Percentiles rank a stretch among this genome's conserved stretches.
Evolutionary conservation across 2,888 invertebrate species (phyloP).

Genomic region (Drosophila testacea): DNA sequence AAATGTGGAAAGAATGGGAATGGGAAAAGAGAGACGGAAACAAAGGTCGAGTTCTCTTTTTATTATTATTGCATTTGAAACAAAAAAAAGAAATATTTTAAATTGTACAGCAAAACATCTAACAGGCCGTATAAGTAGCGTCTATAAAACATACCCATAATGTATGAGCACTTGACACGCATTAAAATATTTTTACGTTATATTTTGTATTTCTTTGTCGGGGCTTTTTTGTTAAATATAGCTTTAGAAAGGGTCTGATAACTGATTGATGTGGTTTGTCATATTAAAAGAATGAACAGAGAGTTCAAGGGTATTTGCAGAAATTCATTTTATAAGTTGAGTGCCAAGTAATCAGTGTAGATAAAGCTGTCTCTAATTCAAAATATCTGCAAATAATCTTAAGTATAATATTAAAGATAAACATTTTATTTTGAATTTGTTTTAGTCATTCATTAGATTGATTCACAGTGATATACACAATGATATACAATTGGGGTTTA

Average conservation of each 20-base stretch:
- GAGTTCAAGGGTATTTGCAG: neutral
- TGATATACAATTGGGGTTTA: neutral
- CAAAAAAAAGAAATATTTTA: constrained; percentile 37
- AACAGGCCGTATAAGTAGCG: constrained; percentile 56
- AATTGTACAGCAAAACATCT: constrained; percentile 24
- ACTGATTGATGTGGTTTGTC: constrained; percentile 7
- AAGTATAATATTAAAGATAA: neutral
- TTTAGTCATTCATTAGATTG: neutral
- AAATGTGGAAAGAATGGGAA: constrained; percentile 14
- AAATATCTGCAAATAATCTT: neutral
- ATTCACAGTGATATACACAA: neutral
- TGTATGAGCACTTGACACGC: constrained; percentile 74
- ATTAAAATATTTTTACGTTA: constrained; percentile 54
- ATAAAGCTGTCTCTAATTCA: neutral
- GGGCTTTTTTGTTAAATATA: constrained; percentile 9
- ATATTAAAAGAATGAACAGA: neutral
- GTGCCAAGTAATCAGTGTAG: constrained; percentile 1
- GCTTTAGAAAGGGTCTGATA: constrained; percentile 10
- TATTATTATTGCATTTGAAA: constrained; percentile 59
- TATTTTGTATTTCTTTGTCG: constrained; percentile 25
- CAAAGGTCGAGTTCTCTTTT: constrained; percentile 19
- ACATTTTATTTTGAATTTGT: neutral
- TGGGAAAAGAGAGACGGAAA: neutral
- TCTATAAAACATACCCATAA: constrained; percentile 70
- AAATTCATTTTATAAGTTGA: neutral